Evolutionary conservation across 2,888 invertebrate species (phyloP).

Genomic region (Aphodius granarius): DNA sequence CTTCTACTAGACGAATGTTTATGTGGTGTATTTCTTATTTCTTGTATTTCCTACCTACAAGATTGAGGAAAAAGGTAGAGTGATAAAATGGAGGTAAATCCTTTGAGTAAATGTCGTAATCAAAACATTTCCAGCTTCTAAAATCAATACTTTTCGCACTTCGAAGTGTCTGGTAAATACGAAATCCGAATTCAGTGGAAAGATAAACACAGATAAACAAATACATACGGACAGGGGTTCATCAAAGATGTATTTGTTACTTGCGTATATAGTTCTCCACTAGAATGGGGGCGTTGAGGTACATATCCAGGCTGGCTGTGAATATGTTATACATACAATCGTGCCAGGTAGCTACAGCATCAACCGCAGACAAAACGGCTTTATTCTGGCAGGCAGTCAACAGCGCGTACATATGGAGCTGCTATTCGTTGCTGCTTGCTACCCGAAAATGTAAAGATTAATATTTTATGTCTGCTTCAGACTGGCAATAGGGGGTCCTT

Average conservation of each 20-base stretch:
- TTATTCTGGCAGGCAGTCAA: background rate
- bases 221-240: background rate
- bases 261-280: background rate
- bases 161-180: background rate
- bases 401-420: background rate
- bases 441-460: background rate
- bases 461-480: no score
- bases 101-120: no score
- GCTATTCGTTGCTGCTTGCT: background rate
- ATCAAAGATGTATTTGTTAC: background rate
- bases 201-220: background rate
- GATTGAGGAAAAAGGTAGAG: no score
- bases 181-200: background rate
- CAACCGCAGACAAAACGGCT: background rate
- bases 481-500: no score
- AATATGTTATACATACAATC: background rate
- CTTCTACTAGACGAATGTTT: no score
- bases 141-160: background rate
- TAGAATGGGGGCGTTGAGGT: background rate
- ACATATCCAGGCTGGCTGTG: background rate
- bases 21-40: no score
- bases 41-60: no score
- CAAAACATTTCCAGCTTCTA: background rate
- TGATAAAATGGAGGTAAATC: no score
- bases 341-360: background rate